Evolutionary conservation across 1,140 invertebrate species (phyloP).

Genomic region (Habropoda laboriosa): DNA sequence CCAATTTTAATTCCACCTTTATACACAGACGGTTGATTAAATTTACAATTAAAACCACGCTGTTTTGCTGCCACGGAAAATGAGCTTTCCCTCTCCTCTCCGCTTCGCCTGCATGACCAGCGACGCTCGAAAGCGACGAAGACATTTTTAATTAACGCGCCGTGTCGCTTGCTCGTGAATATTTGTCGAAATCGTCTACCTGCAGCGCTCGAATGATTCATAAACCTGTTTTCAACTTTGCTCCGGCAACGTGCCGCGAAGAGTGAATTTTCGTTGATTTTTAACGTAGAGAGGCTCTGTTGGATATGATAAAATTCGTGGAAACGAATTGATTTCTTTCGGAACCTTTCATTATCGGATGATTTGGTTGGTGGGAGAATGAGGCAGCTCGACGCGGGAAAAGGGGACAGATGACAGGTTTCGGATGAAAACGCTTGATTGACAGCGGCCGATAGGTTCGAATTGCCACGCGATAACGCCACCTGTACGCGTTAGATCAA

Average conservation of each 20-base stretch:
- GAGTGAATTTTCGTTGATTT: too few relatives aligned
- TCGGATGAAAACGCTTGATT: conserved; percentile 33
- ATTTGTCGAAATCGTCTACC: neutral
- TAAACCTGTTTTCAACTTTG: neutral
- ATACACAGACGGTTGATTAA: conserved; percentile 1
- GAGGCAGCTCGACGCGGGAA: too few relatives aligned
- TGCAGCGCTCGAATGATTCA: neutral
- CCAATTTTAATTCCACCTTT: conserved; percentile 23
- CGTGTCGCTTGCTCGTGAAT: too few relatives aligned
- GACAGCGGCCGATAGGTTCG: conserved; percentile 27
- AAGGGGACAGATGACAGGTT: conserved; percentile 27
- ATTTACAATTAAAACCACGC: conserved; percentile 26
- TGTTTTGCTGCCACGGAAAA: neutral
- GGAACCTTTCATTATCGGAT: too few relatives aligned
- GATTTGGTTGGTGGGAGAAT: too few relatives aligned
- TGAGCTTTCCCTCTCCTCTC: neutral
- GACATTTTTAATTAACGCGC: neutral
- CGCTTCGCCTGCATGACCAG: too few relatives aligned
- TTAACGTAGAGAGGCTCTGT: too few relatives aligned
- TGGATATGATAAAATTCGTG: too few relatives aligned
- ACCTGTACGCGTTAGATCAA: conserved; percentile 36
- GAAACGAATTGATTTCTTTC: too few relatives aligned
- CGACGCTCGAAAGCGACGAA: neutral
- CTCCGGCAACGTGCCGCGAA: neutral
- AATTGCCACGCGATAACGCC: conserved; percentile 25